Conservation (phyloP, 2,888 invertebrate genomes). For the Dendrolimus pini region DNA sequence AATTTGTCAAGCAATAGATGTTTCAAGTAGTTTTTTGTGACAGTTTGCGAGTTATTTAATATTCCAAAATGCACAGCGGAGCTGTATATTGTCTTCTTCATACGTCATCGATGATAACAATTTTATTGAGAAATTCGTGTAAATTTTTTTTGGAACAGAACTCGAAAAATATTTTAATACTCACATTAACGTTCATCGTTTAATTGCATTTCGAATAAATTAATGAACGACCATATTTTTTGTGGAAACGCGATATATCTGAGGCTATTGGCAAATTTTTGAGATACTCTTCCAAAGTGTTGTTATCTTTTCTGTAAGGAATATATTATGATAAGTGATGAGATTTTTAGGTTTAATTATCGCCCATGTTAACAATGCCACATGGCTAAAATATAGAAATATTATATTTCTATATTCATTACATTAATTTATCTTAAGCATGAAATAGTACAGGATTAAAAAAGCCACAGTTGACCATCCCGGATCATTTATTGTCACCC, state of each 20-base stretch:
- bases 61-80: background rate
- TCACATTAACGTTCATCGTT: slow-evolving; percentile 14
- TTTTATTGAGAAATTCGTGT: background rate
- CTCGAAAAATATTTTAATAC: slow-evolving; percentile 26
- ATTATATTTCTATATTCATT: no score
- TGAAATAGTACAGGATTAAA: no score
- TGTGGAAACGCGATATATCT: slow-evolving; percentile 1
- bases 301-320: background rate
- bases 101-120: background rate
- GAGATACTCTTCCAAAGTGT: slow-evolving; percentile 2
- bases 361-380: no score
- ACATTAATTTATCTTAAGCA: no score
- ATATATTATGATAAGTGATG: no score
- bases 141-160: slow-evolving; percentile 9
- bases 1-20: no score
- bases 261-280: slow-evolving; percentile 9
- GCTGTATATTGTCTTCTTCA: background rate
- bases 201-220: slow-evolving; percentile 19
- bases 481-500: no score
- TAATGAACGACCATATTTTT: slow-evolving; percentile 9
- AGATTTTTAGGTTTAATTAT: no score
- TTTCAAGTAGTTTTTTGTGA: no score
- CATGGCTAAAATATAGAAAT: no score
- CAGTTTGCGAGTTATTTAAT: background rate
- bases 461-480: no score